These are phyloP conservation scores for Phalacrocorax pelagicus DNA, from an alignment of 2,113 vertebrate species.

Conservation along the genomic window DNA sequence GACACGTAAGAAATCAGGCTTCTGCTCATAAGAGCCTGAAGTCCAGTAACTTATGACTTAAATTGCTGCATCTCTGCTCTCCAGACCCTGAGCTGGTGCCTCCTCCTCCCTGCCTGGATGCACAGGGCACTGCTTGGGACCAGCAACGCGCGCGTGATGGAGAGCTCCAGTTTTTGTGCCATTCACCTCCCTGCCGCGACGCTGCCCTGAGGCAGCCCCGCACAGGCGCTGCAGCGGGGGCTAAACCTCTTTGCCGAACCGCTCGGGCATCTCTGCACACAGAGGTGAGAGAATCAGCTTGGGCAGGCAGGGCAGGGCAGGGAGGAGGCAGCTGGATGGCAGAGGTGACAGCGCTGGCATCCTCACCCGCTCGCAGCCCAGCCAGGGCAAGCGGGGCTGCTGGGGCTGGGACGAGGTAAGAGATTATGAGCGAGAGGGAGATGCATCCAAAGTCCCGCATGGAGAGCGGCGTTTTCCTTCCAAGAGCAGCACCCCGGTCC, in stretches of 20 bases:
- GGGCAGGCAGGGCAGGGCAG: neutral
- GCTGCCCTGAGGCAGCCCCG: neutral
- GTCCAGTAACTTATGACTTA: neutral
- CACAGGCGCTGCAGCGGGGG: neutral
- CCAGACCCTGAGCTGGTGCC: neutral
- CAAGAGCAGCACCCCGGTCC: neutral
- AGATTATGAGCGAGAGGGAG: neutral
- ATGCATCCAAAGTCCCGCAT: accelerated
- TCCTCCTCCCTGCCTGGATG: neutral
- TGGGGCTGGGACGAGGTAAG: neutral
- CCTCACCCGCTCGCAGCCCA: neutral
- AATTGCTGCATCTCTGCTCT: neutral
- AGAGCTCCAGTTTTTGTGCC: neutral
- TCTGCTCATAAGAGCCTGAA: neutral
- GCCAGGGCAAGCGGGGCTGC: neutral
- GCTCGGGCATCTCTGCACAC: neutral
- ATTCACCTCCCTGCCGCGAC: accelerated
- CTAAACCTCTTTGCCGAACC: neutral
- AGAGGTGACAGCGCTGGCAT: neutral
- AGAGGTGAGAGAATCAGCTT: neutral
- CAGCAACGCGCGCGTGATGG: neutral
- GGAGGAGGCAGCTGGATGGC: neutral
- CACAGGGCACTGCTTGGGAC: neutral
- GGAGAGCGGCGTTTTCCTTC: neutral
- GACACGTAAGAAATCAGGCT: neutral